Evolutionary conservation across 2,113 vertebrate genomes (phyloP).

Genomic region (Sylvicapra grimmia): DNA sequence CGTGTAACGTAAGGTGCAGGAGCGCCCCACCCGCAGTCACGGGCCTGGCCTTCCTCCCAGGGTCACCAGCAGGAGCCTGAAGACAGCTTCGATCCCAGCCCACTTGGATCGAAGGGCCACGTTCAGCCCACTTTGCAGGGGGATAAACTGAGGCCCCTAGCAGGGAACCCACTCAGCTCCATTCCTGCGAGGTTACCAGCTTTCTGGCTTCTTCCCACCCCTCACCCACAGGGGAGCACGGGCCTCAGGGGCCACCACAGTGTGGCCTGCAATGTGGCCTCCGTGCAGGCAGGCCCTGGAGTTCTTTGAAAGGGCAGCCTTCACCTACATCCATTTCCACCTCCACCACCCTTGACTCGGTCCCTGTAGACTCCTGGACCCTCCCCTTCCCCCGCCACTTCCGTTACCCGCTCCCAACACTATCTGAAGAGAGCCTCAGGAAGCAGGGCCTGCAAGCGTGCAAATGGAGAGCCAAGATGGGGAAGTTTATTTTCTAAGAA

Average conservation of each 20-base stretch:
- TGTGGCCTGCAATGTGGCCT: fast-evolving
- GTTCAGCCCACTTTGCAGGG: not conserved
- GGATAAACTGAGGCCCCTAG: not conserved
- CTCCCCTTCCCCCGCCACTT: not conserved
- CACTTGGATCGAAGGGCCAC: not conserved
- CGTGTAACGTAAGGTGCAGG: not conserved
- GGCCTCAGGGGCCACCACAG: too few relatives aligned
- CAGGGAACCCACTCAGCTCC: not conserved
- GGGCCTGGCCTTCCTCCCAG: not conserved
- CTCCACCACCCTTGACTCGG: not conserved
- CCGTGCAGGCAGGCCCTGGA: fast-evolving
- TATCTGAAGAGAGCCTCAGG: conserved; percentile 51
- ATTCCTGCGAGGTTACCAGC: not conserved
- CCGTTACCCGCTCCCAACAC: not conserved
- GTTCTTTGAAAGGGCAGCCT: not conserved
- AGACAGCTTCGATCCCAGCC: not conserved
- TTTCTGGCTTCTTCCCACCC: not conserved
- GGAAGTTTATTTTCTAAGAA: conserved; percentile 68
- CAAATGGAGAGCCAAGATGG: conserved; percentile 22
- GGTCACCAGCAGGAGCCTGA: not conserved
- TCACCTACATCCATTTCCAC: fast-evolving
- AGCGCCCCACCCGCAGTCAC: not conserved
- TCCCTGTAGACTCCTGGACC: not conserved
- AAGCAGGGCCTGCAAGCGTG: conserved; percentile 36
- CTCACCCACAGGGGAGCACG: not conserved